Conservation (phyloP, 2,113 vertebrate genomes). For the Dascyllus trimaculatus region DNA sequence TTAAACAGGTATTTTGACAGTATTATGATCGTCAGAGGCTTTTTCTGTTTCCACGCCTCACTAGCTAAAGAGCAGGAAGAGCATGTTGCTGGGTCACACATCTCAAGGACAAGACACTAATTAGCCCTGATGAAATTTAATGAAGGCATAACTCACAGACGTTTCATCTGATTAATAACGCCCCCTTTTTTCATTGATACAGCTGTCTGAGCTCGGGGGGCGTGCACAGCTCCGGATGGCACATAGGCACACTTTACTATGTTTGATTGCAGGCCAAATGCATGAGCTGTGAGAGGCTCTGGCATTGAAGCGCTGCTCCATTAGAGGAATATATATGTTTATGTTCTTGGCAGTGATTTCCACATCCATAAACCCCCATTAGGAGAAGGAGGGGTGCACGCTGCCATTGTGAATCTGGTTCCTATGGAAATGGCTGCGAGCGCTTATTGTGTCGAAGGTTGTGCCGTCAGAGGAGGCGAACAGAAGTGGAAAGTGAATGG, state of each 20-base stretch:
- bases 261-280: conserved; percentile 30
- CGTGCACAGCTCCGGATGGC: neutral
- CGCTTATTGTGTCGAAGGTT: conserved; percentile 25
- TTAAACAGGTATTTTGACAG: neutral
- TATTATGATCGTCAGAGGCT: neutral
- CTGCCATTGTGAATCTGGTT: conserved; percentile 39
- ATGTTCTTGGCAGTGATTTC: conserved; percentile 38
- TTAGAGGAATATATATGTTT: conserved; percentile 42
- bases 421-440: conserved; percentile 47
- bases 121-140: conserved; percentile 61
- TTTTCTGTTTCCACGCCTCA: conserved; percentile 5
- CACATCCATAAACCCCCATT: conserved; percentile 34
- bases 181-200: conserved; percentile 25
- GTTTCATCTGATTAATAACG: conserved; percentile 63
- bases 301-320: conserved; percentile 11
- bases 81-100: conserved; percentile 28
- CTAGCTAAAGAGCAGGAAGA: neutral
- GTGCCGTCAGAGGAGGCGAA: neutral
- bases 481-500: conserved; percentile 17
- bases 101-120: conserved; percentile 64
- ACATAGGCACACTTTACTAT: conserved; percentile 16
- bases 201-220: conserved; percentile 32
- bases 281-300: conserved; percentile 20
- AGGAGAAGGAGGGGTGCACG: conserved; percentile 18
- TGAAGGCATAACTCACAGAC: conserved; percentile 55